Evolutionary conservation across 2,797 vertebrate genomes (phyloP).

Genomic region (Chaunax sp.): DNA sequence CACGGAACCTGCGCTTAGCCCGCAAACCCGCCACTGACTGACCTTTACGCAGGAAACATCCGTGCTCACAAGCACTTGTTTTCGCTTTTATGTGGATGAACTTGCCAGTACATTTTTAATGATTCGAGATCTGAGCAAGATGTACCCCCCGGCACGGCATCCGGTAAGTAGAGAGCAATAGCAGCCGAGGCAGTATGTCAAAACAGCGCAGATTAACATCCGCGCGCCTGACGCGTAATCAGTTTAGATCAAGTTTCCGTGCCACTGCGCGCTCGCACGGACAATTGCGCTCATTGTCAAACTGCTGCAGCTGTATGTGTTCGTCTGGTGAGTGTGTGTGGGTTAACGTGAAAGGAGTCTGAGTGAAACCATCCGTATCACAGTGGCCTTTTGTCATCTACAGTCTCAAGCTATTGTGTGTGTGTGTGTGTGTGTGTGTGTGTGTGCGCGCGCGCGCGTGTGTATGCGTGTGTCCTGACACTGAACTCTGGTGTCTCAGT

Average conservation of each 20-base stretch:
- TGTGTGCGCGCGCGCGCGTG: constrained; percentile 19
- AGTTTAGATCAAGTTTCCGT: constrained; percentile 74
- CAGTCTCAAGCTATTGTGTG: constrained; percentile 27
- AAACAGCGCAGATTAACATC: constrained; percentile 62
- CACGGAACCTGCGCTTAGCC: constrained; percentile 34
- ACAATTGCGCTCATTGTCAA: constrained; percentile 76
- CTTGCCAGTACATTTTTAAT: constrained; percentile 85
- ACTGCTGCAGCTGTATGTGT: constrained; percentile 60
- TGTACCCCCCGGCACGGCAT: constrained; percentile 94
- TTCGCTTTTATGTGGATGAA: constrained; percentile 73
- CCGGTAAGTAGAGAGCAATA: constrained; percentile 86
- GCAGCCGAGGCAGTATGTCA: constrained; percentile 35
- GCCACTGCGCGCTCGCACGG: constrained; percentile 69
- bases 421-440: constrained; percentile 20
- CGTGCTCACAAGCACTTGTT: constrained; percentile 7
- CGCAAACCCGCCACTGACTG: constrained; percentile 44
- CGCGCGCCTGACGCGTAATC: constrained; percentile 70
- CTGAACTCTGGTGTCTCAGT: constrained; percentile 69
- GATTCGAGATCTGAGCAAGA: constrained; percentile 97
- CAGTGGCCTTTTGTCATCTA: constrained; percentile 70
- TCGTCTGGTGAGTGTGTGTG: constrained; percentile 44
- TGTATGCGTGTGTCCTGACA: constrained; percentile 49
- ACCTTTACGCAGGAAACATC: constrained; percentile 70
- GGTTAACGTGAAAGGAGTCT: constrained; percentile 47
- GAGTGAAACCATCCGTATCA: constrained; percentile 55